Evolutionary conservation across 2,113 vertebrate species (phyloP).

Genomic region (Neodon shergylaensis): DNA sequence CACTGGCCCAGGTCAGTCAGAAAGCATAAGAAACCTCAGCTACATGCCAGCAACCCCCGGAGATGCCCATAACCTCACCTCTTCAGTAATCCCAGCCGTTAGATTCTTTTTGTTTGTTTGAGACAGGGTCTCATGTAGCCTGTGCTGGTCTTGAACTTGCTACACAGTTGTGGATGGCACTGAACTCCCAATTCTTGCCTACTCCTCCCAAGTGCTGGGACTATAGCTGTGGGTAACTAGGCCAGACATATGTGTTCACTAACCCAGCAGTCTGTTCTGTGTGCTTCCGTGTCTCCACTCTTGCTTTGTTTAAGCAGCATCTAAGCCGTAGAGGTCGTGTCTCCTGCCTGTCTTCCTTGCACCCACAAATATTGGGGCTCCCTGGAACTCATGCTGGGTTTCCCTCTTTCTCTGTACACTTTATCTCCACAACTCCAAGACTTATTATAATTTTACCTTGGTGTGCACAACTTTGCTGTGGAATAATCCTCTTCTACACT

Average conservation of each 20-base stretch:
- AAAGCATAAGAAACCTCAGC: background rate
- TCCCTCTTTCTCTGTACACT: background rate
- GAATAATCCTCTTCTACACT: too few species aligned
- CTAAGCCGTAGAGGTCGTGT: background rate
- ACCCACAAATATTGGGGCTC: background rate
- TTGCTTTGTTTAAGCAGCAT: background rate
- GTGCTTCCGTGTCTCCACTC: background rate
- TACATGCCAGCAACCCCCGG: background rate
- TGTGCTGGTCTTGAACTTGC: background rate
- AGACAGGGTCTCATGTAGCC: background rate
- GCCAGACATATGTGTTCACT: background rate
- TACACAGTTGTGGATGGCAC: background rate
- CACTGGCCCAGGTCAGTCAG: background rate
- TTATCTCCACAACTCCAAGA: background rate
- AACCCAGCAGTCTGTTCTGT: background rate
- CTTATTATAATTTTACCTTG: background rate
- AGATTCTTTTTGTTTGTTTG: background rate
- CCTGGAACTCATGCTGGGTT: background rate
- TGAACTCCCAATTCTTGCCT: background rate
- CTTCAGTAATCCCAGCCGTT: background rate
- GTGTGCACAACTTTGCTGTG: background rate
- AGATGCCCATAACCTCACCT: background rate
- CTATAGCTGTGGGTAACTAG: background rate
- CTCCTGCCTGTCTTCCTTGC: background rate
- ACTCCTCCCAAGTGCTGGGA: background rate